phyloP scores from a whole-genome alignment of 2,888 invertebrate species.

The Metopia argyrocephala region DNA sequence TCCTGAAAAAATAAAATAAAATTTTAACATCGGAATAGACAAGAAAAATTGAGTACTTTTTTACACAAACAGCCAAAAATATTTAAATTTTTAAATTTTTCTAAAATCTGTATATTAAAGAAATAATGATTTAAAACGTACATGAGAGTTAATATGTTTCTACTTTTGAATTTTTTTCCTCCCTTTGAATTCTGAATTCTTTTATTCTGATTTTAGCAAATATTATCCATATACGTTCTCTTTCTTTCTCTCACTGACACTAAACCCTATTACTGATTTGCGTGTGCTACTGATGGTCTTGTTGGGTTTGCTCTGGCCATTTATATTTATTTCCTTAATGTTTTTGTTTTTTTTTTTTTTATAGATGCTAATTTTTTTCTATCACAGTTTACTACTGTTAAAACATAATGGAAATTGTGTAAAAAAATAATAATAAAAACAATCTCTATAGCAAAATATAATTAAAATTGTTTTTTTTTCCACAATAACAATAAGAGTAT shows the following conservation, averaged over 20 bases:
- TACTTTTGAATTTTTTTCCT: no score
- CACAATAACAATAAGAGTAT: conserved; percentile 3
- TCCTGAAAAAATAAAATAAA: background rate
- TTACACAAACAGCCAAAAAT: no score
- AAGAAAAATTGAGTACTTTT: no score
- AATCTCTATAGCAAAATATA: conserved; percentile 8
- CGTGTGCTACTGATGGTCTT: background rate
- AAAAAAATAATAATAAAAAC: background rate
- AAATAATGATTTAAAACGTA: no score
- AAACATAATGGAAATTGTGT: background rate
- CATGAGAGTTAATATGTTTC: no score
- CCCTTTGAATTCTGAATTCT: no score
- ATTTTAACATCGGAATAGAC: no score
- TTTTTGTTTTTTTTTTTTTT: background rate
- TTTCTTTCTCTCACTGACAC: background rate
- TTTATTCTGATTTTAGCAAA: no score
- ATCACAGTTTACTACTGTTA: background rate
- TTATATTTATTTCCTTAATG: background rate
- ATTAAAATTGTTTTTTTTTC: conserved; percentile 34
- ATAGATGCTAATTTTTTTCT: conserved; percentile 17
- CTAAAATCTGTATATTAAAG: no score
- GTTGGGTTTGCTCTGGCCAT: no score
- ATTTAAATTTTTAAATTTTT: no score
- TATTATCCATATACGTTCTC: background rate
- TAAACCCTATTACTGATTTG: conserved; percentile 8